A percentile compares a stretch with the other conserved stretches of the same genome.
These are phyloP conservation scores for Cryptotis parvus DNA, from an alignment of 2,113 vertebrate genomes.

Conservation along the genomic window DNA sequence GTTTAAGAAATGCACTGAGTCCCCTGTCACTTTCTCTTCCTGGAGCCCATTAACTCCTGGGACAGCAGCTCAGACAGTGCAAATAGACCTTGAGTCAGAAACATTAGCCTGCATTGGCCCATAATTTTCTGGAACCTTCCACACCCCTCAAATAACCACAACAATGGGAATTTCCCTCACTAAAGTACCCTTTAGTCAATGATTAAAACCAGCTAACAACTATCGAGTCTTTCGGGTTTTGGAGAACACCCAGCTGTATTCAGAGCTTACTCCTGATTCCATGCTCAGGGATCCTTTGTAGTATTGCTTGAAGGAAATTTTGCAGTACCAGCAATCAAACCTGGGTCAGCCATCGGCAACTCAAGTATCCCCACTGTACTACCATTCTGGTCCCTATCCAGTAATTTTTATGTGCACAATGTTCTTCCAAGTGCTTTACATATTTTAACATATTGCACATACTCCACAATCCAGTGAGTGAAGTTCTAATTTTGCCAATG, in stretches of 20 bases:
- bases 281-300: too few relatives aligned
- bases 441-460: neutral
- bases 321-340: too few relatives aligned
- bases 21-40: neutral
- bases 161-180: neutral
- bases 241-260: too few relatives aligned
- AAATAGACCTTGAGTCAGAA: neutral
- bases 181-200: neutral
- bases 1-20: neutral
- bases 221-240: neutral
- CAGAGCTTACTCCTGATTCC: too few relatives aligned
- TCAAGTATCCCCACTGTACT: too few relatives aligned
- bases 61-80: neutral
- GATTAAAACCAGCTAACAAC: neutral
- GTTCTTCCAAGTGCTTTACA: neutral
- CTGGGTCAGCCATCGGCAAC: too few relatives aligned
- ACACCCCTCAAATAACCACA: neutral
- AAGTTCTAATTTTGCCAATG: neutral
- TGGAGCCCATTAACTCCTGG: neutral
- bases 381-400: too few relatives aligned
- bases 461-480: neutral
- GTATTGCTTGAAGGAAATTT: too few relatives aligned
- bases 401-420: neutral
- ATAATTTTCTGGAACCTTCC: fast-evolving
- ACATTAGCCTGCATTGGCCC: neutral